phyloP scores from a whole-genome alignment of 2,888 invertebrate genomes.

The Serrognathus titanus region DNA sequence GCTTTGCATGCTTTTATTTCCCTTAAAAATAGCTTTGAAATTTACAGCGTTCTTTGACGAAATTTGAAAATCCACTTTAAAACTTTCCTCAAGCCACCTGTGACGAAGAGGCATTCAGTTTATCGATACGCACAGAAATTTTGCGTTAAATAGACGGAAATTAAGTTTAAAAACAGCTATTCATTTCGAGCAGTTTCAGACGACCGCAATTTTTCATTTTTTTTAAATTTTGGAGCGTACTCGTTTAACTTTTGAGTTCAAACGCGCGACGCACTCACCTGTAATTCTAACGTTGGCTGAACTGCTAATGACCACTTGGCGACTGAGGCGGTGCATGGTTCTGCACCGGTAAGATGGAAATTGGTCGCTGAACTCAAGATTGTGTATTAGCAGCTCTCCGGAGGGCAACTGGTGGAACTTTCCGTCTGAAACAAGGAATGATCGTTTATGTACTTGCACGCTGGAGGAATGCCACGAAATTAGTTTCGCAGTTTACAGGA shows the following conservation, averaged over 20 bases:
- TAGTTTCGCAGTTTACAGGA: no score
- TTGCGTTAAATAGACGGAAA: not conserved
- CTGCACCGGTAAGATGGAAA: conserved; percentile 69
- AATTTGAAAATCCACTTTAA: no score
- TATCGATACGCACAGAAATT: no score
- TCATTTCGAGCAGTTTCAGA: not conserved
- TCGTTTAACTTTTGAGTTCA: not conserved
- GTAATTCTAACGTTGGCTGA: conserved; percentile 67
- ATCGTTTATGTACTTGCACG: no score
- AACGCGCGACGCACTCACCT: conserved; percentile 51
- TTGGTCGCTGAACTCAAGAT: conserved; percentile 70
- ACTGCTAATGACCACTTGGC: conserved; percentile 67
- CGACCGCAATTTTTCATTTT: not conserved
- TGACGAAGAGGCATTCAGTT: no score
- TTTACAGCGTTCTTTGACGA: no score
- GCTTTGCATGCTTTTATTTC: no score
- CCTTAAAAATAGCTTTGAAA: no score
- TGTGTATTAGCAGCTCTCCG: conserved; percentile 70
- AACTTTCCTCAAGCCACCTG: no score
- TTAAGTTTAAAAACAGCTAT: not conserved
- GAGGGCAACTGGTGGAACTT: conserved; percentile 73
- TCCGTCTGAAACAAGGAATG: conserved; percentile 56
- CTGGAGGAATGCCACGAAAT: no score
- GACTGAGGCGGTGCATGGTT: conserved; percentile 70
- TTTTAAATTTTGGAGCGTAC: conserved; percentile 1